Evolutionary conservation across 2,888 invertebrate species (phyloP), one percentile per base, ranked within the genome.

Genomic region (Ypsolopha sequella): DNA sequence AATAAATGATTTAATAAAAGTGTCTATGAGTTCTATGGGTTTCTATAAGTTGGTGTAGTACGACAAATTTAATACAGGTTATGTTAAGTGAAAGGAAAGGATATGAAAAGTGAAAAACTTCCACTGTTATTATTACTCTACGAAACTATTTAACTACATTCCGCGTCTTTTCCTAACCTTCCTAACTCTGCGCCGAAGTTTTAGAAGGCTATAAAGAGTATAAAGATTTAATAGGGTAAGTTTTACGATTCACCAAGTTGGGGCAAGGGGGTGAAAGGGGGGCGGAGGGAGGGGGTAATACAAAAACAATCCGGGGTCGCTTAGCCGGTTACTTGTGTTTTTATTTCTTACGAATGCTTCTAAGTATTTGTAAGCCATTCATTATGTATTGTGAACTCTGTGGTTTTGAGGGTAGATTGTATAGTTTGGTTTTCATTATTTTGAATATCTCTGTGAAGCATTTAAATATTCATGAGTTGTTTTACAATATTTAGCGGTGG

Each of bases 151-250:
- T n/a, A n/a, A n/a, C 24, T 24, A 24, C 24, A 24, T 24, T 24
- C 24, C 24, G 24, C 24, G 24, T 24, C 24, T 24, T 24, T 4
- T 24, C 24, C 24, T 24, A 24, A 41, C 48, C 36, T 53, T 51
- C 45, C 41, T 52, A 50, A 52, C 38, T 50, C 52, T 51, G 38
- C 33, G 48, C 11, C 52, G 46, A 60, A 62, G 58, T 64, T 64
- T 64, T 66, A 59, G 65, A 66, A 63, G 70, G 66, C 64, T 71
- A 76, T 81, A 81, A 82, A 82, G 71, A 68, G 64, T 71, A 76
- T 81, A 81, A 82, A 82, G 71, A 68, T 77, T 82, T 82, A 80
- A 84, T 80, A 71, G 82, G 80, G 73, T 74, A 75, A 76, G 68
- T 77, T 78, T 78, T 75, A 76, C 74, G 76, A 76, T 57, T 58